Percentiles rank a stretch among this genome's conserved stretches.
These are phyloP conservation scores for Notechis scutatus DNA, from an alignment of 2,113 vertebrate genomes.

Conservation along the genomic window DNA sequence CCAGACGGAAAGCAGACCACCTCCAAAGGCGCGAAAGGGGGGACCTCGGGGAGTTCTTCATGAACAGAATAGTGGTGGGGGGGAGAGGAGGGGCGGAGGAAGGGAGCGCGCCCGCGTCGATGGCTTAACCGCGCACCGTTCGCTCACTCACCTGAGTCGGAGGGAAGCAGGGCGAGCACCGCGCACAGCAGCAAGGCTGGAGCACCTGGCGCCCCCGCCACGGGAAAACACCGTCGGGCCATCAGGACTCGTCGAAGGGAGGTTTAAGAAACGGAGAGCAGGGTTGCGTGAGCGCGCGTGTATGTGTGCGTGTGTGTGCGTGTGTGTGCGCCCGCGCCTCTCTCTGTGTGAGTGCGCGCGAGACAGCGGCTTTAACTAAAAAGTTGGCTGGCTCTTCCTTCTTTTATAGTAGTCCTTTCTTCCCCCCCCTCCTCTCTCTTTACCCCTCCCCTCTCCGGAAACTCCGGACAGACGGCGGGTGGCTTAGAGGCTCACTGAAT, in stretches of 20 bases:
- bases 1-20: neutral
- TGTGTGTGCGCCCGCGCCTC: neutral
- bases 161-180: neutral
- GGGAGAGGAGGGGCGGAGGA: too few relatives aligned
- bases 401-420: neutral
- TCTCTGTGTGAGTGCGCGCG: neutral
- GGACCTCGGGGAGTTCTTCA: neutral
- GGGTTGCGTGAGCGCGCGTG: neutral
- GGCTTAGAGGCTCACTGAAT: neutral
- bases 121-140: too few relatives aligned
- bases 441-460: neutral
- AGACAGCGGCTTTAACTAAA: too few relatives aligned
- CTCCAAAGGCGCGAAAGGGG: neutral
- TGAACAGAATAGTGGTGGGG: too few relatives aligned
- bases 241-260: neutral
- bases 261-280: neutral
- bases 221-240: neutral
- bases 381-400: neutral
- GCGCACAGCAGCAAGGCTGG: neutral
- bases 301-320: neutral
- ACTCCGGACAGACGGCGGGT: neutral
- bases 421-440: neutral
- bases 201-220: rapidly evolving
- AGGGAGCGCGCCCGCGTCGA: neutral
- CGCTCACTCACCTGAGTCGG: neutral